Evolutionary conservation across 2,888 invertebrate species (phyloP).

Genomic region (Caenorhabditis macrosperma): DNA sequence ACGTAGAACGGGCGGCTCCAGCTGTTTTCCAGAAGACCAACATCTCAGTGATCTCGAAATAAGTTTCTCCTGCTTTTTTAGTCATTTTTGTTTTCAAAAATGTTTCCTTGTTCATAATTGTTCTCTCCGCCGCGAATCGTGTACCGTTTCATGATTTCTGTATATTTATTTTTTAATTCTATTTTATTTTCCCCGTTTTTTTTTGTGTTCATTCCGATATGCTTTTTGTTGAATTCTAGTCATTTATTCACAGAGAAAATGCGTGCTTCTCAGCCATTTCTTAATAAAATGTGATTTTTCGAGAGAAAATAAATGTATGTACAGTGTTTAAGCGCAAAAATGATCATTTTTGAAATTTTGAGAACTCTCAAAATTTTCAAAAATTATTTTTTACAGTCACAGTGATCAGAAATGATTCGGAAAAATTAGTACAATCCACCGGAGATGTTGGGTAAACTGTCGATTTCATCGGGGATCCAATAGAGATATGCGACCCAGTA

Average conservation of each 20-base stretch:
- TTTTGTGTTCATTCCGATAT: background rate
- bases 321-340: too few relatives aligned
- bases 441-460: slow-evolving; percentile 58
- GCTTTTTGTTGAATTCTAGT: slow-evolving; percentile 34
- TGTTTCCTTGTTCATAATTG: background rate
- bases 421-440: slow-evolving; percentile 37
- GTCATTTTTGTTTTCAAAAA: background rate
- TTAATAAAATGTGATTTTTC: too few relatives aligned
- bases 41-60: slow-evolving; percentile 39
- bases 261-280: background rate
- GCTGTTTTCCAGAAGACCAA: background rate
- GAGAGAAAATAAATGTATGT: too few relatives aligned
- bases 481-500: slow-evolving; percentile 88
- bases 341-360: too few relatives aligned
- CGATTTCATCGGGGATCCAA: slow-evolving; percentile 76
- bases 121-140: background rate
- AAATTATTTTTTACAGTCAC: too few relatives aligned
- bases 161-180: too few relatives aligned
- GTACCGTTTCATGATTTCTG: background rate
- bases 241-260: slow-evolving; percentile 7
- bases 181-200: background rate
- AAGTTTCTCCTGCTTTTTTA: slow-evolving; percentile 3
- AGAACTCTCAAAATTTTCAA: too few relatives aligned
- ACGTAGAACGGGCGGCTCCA: slow-evolving; percentile 15
- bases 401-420: background rate